A percentile compares a stretch with the other conserved stretches of the same genome.
Evolutionary conservation across 2,888 invertebrate species (phyloP).

Genomic region (Lumbricus terrestris): DNA sequence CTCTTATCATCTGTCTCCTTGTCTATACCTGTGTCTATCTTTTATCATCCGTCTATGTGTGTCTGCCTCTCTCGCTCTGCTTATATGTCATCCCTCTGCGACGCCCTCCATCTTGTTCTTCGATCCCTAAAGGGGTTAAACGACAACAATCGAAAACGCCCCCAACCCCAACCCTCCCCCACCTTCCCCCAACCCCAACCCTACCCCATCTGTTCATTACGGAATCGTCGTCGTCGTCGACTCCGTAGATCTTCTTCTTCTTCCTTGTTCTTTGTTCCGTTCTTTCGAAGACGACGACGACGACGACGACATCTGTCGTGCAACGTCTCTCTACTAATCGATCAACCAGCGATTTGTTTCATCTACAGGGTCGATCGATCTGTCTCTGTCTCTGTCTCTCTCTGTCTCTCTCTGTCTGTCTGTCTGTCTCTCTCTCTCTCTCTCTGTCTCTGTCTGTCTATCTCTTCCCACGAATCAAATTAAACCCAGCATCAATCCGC

Average conservation of each 20-base stretch:
- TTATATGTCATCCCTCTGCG: not conserved
- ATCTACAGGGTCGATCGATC: no score
- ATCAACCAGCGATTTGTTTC: no score
- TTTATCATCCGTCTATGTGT: not conserved
- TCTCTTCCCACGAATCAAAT: not conserved
- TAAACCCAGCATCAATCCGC: not conserved
- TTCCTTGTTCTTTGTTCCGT: not conserved
- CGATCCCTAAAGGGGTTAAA: not conserved
- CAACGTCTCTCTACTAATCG: not conserved
- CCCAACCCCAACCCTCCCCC: no score
- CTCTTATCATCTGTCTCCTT: not conserved
- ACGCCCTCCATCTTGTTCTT: not conserved
- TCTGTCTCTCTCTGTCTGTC: no score
- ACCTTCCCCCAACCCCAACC: no score
- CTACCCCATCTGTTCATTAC: not conserved
- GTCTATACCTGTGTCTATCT: not conserved
- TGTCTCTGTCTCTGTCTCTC: no score
- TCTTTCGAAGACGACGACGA: no score
- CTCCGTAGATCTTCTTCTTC: no score
- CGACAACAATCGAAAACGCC: not conserved
- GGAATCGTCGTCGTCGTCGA: not conserved
- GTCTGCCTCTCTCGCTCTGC: not conserved
- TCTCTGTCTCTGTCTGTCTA: not conserved
- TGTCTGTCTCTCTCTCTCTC: not conserved
- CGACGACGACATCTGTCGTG: not conserved